Percentiles rank a stretch among this genome's conserved stretches.
These are phyloP conservation scores for Cinclus mexicanus DNA, from an alignment of 2,113 vertebrate genomes.

Conservation along the genomic window DNA sequence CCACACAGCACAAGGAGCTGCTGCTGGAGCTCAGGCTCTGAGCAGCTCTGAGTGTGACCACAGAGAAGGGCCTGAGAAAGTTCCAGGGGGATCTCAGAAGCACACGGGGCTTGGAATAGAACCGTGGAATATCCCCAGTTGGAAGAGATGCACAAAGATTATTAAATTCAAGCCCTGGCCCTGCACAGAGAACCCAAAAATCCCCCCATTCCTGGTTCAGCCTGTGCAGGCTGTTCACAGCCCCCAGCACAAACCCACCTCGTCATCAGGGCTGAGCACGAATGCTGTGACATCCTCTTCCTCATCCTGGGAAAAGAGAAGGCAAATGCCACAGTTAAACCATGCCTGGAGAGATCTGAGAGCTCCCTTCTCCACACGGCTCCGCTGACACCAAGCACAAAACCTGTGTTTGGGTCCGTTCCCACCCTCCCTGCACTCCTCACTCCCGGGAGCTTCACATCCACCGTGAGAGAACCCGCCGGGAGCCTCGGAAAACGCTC, in stretches of 20 bases:
- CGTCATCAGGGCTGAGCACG: conserved; percentile 84
- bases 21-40: too few species aligned
- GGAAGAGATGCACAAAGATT: neutral
- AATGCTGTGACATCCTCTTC: conserved; percentile 92
- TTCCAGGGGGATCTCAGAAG: rapidly evolving
- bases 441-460: rapidly evolving
- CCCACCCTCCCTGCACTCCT: neutral
- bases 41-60: neutral
- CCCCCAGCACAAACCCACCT: conserved; percentile 72
- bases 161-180: neutral
- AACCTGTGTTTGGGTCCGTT: rapidly evolving
- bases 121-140: neutral
- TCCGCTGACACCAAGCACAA: rapidly evolving
- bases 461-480: rapidly evolving
- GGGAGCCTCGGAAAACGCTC: rapidly evolving
- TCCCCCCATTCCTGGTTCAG: neutral
- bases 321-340: rapidly evolving
- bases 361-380: rapidly evolving
- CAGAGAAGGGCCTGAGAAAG: rapidly evolving
- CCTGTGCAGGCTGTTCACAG: neutral
- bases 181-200: neutral
- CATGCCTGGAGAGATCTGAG: rapidly evolving
- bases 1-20: neutral
- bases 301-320: conserved; percentile 78
- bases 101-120: rapidly evolving